Evolutionary conservation across 92 coral and sea anemone species (phyloP).

Genomic region (Bergia sp.): DNA sequence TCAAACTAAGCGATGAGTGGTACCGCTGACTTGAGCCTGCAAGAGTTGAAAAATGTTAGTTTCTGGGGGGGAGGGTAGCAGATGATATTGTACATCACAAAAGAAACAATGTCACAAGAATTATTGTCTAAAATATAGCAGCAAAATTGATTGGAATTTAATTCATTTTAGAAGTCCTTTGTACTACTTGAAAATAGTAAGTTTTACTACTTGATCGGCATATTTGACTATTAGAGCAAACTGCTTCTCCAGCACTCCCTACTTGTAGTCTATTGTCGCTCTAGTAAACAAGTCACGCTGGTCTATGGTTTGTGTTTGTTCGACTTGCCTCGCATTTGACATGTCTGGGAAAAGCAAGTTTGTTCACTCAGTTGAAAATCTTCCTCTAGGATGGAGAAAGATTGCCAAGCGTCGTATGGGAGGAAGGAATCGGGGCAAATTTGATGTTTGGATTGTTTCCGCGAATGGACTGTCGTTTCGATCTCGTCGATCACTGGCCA

Average conservation of each 20-base stretch:
- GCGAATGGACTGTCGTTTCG: slow-evolving; percentile 80
- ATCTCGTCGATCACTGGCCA: slow-evolving; percentile 63
- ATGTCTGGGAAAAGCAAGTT: not conserved
- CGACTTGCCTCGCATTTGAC: not conserved
- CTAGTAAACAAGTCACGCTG: too few species aligned
- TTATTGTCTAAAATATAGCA: not conserved
- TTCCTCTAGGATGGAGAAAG: slow-evolving; percentile 76
- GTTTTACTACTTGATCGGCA: too few species aligned
- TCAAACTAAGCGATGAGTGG: slow-evolving; percentile 1
- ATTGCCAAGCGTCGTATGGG: slow-evolving; percentile 58
- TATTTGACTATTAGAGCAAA: not conserved
- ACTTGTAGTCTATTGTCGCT: not conserved
- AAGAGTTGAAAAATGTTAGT: not conserved
- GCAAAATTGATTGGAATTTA: too few species aligned
- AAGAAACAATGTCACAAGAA: not conserved
- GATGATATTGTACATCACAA: not conserved
- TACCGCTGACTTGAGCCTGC: slow-evolving; percentile 43
- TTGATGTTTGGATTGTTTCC: slow-evolving; percentile 71
- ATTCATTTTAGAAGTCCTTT: too few species aligned
- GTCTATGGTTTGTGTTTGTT: not conserved
- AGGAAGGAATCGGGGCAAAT: slow-evolving; percentile 68
- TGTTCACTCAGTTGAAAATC: slow-evolving; percentile 23
- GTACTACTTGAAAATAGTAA: not conserved
- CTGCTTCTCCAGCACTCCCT: not conserved
- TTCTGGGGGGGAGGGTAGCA: not conserved